Evolutionary conservation across 2,888 invertebrate species (phyloP).

Genomic region (Microplitis manilae): DNA sequence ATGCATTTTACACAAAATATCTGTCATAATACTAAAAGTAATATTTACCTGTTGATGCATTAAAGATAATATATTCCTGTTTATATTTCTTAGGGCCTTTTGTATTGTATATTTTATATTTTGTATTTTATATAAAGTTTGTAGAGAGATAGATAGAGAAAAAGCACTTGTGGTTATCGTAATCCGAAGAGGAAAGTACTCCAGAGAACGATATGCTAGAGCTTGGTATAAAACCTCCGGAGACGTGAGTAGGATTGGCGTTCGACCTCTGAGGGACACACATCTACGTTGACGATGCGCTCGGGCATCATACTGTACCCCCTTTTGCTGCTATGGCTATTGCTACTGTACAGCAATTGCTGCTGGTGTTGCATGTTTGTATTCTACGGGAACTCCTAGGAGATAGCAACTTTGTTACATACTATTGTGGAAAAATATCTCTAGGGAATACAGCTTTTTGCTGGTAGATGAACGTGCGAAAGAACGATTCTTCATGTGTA

Average conservation of each 20-base stretch:
- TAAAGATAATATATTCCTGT: neutral
- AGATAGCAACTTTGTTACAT: conserved; percentile 38
- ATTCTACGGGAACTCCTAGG: conserved; percentile 17
- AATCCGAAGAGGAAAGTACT: conserved; percentile 19
- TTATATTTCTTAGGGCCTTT: neutral
- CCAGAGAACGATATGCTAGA: conserved; percentile 30
- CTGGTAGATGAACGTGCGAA: conserved; percentile 7
- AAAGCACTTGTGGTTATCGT: conserved; percentile 22
- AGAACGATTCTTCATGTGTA: conserved; percentile 25
- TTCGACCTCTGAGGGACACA: conserved; percentile 35
- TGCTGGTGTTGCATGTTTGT: neutral
- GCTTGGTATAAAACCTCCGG: conserved; percentile 16
- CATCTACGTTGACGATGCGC: conserved; percentile 36
- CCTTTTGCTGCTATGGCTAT: neutral
- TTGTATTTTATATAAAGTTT: neutral
- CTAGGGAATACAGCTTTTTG: conserved; percentile 26
- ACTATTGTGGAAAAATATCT: conserved; percentile 34
- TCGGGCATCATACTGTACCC: conserved; percentile 21
- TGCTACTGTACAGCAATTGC: neutral
- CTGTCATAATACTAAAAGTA: neutral
- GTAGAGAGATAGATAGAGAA: neutral
- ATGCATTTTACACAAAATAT: neutral
- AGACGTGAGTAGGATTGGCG: conserved; percentile 28
- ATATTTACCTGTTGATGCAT: neutral
- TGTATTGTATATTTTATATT: neutral